Evolutionary conservation across 2,113 vertebrate genomes (phyloP).

Genomic region (Sebastes schlegelii): DNA sequence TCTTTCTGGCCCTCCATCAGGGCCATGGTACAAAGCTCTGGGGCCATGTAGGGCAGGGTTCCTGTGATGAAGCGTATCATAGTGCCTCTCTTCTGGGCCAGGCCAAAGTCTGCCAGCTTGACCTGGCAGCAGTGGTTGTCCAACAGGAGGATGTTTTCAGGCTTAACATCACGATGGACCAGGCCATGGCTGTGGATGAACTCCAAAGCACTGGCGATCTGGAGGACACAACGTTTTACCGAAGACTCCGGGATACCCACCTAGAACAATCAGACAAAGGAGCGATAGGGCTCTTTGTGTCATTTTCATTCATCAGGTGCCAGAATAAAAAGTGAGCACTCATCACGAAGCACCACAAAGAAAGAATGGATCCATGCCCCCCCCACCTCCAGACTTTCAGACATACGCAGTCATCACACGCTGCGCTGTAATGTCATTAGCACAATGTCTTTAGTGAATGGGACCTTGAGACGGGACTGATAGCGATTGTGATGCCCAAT

Average conservation of each 20-base stretch:
- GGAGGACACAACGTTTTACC: conserved; percentile 88
- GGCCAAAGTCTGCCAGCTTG: conserved; percentile 94
- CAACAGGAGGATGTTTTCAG: conserved; percentile 92
- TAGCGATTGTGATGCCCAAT: neutral
- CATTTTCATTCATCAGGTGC: neutral
- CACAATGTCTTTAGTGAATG: neutral
- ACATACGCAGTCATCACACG: too few species aligned
- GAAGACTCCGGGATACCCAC: conserved; percentile 89
- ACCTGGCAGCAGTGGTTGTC: conserved; percentile 86
- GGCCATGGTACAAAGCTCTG: conserved; percentile 87
- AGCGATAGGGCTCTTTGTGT: neutral
- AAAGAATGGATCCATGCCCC: neutral
- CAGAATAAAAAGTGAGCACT: neutral
- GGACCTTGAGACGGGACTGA: neutral
- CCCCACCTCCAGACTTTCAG: too few species aligned
- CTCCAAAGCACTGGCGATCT: conserved; percentile 91
- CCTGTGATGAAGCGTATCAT: conserved; percentile 89
- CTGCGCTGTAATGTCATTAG: neutral
- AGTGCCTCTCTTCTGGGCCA: conserved; percentile 91
- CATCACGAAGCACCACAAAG: neutral
- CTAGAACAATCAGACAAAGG: conserved; percentile 69
- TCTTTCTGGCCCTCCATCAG: conserved; percentile 74
- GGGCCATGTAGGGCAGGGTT: conserved; percentile 93
- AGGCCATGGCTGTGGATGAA: conserved; percentile 91
- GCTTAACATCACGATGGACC: conserved; percentile 94